These are phyloP conservation scores for Druon quercuslanigerum DNA, from an alignment of 1,140 invertebrate species.

Conservation along the genomic window DNA sequence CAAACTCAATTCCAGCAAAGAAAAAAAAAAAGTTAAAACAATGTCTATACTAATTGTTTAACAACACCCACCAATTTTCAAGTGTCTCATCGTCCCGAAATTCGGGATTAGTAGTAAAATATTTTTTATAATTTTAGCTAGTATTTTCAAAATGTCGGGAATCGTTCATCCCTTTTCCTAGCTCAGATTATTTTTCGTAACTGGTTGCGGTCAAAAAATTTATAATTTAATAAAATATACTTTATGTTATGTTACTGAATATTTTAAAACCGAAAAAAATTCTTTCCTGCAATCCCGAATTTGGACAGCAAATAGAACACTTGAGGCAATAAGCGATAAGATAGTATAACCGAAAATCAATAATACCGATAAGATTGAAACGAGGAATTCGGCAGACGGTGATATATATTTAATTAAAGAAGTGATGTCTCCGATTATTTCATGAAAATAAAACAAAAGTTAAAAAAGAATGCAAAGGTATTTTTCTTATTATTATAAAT, in stretches of 20 bases:
- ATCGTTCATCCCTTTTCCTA: too few relatives aligned
- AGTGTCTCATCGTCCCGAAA: too few relatives aligned
- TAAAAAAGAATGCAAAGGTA: too few relatives aligned
- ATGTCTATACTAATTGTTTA: neutral
- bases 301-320: slow-evolving; percentile 64
- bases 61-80: neutral
- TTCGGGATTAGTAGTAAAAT: too few relatives aligned
- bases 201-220: too few relatives aligned
- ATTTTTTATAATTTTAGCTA: neutral
- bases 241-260: neutral
- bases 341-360: slow-evolving; percentile 54
- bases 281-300: neutral
- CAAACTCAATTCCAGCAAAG: neutral
- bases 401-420: slow-evolving; percentile 52
- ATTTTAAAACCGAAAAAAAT: neutral
- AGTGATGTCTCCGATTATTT: neutral
- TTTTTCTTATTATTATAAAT: too few relatives aligned
- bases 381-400: slow-evolving; percentile 47
- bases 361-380: slow-evolving; percentile 66
- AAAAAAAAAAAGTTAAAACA: neutral
- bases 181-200: too few relatives aligned
- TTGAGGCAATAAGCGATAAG: slow-evolving; percentile 71
- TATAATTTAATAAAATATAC: too few relatives aligned
- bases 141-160: neutral
- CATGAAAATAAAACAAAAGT: too few relatives aligned